Percentiles rank a stretch among this genome's conserved stretches.
These are phyloP conservation scores for Lymantria monacha DNA, from an alignment of 2,888 invertebrate genomes.

Conservation along the genomic window DNA sequence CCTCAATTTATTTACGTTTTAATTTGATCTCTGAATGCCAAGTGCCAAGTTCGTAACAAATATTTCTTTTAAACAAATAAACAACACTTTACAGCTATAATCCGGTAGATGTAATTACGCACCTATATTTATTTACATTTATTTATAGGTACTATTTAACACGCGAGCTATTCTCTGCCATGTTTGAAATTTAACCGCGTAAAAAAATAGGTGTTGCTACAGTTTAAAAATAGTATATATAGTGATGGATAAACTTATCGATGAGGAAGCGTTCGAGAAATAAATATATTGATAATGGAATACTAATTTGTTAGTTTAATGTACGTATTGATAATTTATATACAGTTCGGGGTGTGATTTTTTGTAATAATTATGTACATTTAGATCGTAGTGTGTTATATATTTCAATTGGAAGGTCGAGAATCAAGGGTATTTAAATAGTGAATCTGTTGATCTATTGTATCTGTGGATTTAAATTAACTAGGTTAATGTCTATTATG, in stretches of 20 bases:
- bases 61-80: conserved; percentile 39
- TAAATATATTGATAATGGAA: conserved; percentile 24
- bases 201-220: conserved; percentile 40
- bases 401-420: conserved; percentile 4
- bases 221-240: conserved; percentile 39
- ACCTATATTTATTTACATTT: conserved; percentile 55
- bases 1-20: conserved; percentile 16
- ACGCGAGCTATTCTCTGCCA: conserved; percentile 33
- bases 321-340: conserved; percentile 15
- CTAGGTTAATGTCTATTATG: too few relatives aligned
- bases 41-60: conserved; percentile 46
- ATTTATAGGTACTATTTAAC: conserved; percentile 45
- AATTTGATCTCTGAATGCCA: conserved; percentile 32
- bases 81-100: conserved; percentile 20
- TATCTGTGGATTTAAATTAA: too few relatives aligned
- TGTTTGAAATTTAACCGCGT: conserved; percentile 32
- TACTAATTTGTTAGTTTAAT: conserved; percentile 20
- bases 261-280: conserved; percentile 18
- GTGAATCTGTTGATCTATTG: too few relatives aligned
- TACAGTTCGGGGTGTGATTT: conserved; percentile 15
- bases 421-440: conserved; percentile 2
- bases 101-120: conserved; percentile 39
- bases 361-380: conserved; percentile 15
- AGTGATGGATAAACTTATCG: conserved; percentile 32
- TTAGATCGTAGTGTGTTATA: conserved; percentile 5